Conservation (phyloP, 2,888 invertebrate species). For the Netelia inedita region DNA sequence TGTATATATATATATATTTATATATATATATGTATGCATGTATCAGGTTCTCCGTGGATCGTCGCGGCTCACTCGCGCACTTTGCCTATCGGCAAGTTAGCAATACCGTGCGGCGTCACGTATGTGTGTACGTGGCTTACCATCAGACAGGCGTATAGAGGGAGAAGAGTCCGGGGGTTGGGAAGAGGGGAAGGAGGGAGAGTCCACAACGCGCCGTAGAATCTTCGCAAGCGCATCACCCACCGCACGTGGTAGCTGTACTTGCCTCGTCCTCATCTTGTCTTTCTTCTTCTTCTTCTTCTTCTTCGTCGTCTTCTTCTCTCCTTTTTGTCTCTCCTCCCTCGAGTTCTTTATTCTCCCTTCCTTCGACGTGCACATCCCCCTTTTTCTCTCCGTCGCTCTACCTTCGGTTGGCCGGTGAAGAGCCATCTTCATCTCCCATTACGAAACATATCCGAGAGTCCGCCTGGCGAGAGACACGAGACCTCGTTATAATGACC, state of each 20-base stretch:
- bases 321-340: slow-evolving; percentile 7
- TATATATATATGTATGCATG: no score
- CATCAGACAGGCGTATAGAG: slow-evolving; percentile 48
- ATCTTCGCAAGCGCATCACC: slow-evolving; percentile 55
- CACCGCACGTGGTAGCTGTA: slow-evolving; percentile 64
- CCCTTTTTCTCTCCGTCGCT: slow-evolving; percentile 56
- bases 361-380: slow-evolving; percentile 62
- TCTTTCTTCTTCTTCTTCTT: slow-evolving; percentile 63
- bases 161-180: slow-evolving; percentile 19
- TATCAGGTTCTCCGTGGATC: neutral
- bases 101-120: neutral
- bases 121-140: slow-evolving; percentile 60
- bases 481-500: slow-evolving; percentile 82
- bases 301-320: slow-evolving; percentile 24
- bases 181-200: slow-evolving; percentile 23
- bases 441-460: slow-evolving; percentile 70
- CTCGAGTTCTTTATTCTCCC: slow-evolving; percentile 55
- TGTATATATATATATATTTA: neutral
- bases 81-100: slow-evolving; percentile 56
- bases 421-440: slow-evolving; percentile 65
- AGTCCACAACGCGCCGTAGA: slow-evolving; percentile 46
- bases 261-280: slow-evolving; percentile 66
- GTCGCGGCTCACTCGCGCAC: slow-evolving; percentile 46
- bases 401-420: slow-evolving; percentile 57
- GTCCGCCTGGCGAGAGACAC: slow-evolving; percentile 71